phyloP scores from a whole-genome alignment of 92 coral and sea anemone species.

The Nematostella vectensis region DNA sequence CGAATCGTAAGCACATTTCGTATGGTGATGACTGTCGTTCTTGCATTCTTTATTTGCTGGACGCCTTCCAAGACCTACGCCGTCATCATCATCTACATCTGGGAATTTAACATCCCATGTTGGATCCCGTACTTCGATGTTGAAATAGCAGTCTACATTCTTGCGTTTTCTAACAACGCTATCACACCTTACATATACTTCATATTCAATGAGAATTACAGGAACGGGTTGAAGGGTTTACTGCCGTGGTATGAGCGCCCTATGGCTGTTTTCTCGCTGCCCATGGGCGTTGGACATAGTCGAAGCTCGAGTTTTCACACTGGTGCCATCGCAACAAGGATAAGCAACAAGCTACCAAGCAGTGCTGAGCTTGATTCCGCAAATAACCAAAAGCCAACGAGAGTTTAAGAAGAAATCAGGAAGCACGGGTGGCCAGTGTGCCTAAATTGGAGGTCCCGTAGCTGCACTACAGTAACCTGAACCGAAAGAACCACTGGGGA shows the following conservation, averaged over 20 bases:
- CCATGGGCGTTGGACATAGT: slow-evolving; percentile 24
- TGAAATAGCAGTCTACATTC: not conserved
- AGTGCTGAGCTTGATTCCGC: slow-evolving; percentile 10
- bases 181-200: slow-evolving; percentile 29
- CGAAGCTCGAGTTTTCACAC: slow-evolving; percentile 27
- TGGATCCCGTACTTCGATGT: not conserved
- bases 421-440: no score
- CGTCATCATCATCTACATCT: slow-evolving; percentile 3
- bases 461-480: no score
- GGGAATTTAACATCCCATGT: slow-evolving; percentile 15
- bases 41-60: slow-evolving; percentile 34
- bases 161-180: slow-evolving; percentile 23
- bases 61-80: slow-evolving; percentile 17
- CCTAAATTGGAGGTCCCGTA: no score
- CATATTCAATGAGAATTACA: slow-evolving; percentile 27
- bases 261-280: slow-evolving; percentile 1
- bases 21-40: slow-evolving; percentile 34
- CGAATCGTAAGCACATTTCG: slow-evolving; percentile 27
- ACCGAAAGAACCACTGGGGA: no score
- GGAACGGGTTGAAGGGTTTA: slow-evolving; percentile 21
- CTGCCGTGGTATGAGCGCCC: slow-evolving; percentile 30
- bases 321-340: slow-evolving; percentile 7
- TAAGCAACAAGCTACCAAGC: slow-evolving; percentile 16
- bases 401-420: not conserved
- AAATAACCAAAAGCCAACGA: not conserved